phyloP scores from a whole-genome alignment of 2,113 vertebrate species.

The Spizaetus ornatus region DNA sequence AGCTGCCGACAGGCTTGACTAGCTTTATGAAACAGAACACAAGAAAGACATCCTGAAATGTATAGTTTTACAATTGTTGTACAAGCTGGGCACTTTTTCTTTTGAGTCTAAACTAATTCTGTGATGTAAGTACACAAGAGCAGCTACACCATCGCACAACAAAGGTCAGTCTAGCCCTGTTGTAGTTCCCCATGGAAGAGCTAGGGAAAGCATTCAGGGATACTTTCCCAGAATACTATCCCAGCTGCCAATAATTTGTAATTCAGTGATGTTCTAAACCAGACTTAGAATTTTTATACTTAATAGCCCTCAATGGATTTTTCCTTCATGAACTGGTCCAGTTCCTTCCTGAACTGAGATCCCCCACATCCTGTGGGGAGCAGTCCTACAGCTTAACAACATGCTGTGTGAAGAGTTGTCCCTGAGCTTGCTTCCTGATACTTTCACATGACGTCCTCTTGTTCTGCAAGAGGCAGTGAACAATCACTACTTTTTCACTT shows the following conservation, averaged over 20 bases:
- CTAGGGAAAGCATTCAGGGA: neutral
- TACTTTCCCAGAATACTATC: constrained; percentile 30
- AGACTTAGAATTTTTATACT: neutral
- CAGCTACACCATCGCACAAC: neutral
- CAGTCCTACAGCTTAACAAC: neutral
- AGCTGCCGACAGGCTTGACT: neutral
- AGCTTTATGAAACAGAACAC: neutral
- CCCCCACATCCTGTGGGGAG: neutral
- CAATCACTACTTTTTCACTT: neutral
- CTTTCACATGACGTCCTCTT: neutral
- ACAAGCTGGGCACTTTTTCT: neutral
- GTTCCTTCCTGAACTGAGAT: neutral
- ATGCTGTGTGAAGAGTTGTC: neutral
- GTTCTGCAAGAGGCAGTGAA: neutral
- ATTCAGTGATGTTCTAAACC: neutral
- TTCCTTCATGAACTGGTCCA: neutral
- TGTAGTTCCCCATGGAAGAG: neutral
- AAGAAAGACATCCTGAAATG: neutral
- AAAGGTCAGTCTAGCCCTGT: neutral
- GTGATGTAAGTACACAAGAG: neutral
- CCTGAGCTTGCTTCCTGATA: neutral
- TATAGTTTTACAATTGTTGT: neutral
- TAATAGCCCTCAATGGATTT: constrained; percentile 11
- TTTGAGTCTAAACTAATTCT: neutral
- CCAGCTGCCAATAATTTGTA: constrained; percentile 35